These are phyloP conservation scores for Toxostoma redivivum DNA, from an alignment of 2,113 vertebrate genomes.

Conservation along the genomic window DNA sequence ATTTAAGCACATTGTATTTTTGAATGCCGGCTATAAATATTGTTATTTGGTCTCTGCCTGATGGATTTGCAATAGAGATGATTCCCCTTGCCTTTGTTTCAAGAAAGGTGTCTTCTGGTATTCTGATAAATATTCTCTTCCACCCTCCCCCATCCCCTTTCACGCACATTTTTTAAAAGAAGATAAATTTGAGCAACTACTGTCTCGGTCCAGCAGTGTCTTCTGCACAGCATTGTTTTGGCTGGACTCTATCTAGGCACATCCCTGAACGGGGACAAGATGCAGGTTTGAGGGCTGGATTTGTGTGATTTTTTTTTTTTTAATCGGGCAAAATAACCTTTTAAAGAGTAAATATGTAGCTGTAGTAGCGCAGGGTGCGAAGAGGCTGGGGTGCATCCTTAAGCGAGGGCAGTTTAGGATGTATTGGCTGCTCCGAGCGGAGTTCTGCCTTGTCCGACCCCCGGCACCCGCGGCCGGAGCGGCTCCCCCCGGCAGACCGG, in stretches of 20 bases:
- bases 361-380: not conserved
- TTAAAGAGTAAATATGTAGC: not conserved
- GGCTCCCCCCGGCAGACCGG: not conserved
- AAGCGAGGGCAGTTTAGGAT: not conserved
- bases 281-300: not conserved
- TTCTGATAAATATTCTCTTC: conserved; percentile 5
- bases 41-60: conserved; percentile 30
- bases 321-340: not conserved
- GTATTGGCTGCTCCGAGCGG: not conserved
- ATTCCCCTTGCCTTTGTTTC: conserved; percentile 47
- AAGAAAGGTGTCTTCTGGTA: conserved; percentile 17
- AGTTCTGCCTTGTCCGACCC: not conserved
- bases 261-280: not conserved
- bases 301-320: not conserved
- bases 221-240: not conserved
- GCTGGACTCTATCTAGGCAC: not conserved
- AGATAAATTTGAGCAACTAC: conserved; percentile 8
- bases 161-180: not conserved
- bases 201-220: not conserved
- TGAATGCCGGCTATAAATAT: conserved; percentile 15
- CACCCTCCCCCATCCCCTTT: not conserved
- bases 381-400: not conserved
- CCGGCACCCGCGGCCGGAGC: not conserved
- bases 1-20: conserved; percentile 2
- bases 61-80: not conserved